Evolutionary conservation across 2,888 invertebrate species (phyloP).

Genomic region (Luperina nickerlii): DNA sequence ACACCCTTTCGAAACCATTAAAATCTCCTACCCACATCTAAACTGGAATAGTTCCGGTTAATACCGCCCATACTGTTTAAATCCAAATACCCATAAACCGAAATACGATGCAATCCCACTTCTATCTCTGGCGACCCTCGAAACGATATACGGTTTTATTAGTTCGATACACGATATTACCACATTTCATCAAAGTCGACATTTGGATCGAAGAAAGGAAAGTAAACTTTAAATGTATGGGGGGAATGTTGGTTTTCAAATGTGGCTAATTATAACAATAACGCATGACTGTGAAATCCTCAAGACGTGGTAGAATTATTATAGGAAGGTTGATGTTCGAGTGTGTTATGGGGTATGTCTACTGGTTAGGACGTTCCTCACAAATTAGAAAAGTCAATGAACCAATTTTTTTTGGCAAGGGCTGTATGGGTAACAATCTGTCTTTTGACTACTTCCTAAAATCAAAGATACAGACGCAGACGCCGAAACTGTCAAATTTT

Average conservation of each 20-base stretch:
- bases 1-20: constrained; percentile 34
- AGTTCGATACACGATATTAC: constrained; percentile 55
- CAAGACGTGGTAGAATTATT: constrained; percentile 49
- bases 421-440: neutral
- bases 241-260: constrained; percentile 29
- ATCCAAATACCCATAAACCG: constrained; percentile 37
- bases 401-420: neutral
- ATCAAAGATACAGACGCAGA: neutral
- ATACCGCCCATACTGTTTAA: constrained; percentile 39
- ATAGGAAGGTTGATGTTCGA: constrained; percentile 16
- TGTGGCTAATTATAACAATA: constrained; percentile 22
- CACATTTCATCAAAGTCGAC: constrained; percentile 50
- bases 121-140: constrained; percentile 38
- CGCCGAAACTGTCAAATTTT: no score
- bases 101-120: constrained; percentile 49
- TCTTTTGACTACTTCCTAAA: neutral
- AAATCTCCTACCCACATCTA: constrained; percentile 28
- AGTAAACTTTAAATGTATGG: constrained; percentile 11
- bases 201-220: constrained; percentile 3
- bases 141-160: constrained; percentile 46
- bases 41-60: constrained; percentile 45
- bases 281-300: constrained; percentile 41
- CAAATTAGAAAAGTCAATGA: neutral
- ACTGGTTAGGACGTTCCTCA: neutral
- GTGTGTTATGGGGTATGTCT: constrained; percentile 2